Conservation (phyloP, 1,140 invertebrate genomes). For the Drosophila miranda region DNA sequence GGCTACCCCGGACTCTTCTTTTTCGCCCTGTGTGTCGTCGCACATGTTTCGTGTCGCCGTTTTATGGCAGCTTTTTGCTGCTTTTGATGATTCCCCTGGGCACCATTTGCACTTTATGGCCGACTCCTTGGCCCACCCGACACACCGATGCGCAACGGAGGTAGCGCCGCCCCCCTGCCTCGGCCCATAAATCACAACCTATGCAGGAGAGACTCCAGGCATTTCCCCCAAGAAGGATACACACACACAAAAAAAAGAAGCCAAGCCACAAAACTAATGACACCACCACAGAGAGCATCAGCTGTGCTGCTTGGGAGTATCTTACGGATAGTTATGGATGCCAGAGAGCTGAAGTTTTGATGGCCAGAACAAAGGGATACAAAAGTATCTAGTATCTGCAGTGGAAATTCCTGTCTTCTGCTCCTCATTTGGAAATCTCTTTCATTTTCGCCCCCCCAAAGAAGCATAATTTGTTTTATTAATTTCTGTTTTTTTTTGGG, state of each 20-base stretch:
- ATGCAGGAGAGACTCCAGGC: conserved; percentile 14
- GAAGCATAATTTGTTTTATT: conserved; percentile 50
- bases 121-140: too few species aligned
- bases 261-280: conserved; percentile 7
- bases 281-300: not conserved
- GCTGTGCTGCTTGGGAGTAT: too few species aligned
- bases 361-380: too few species aligned
- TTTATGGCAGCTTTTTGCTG: conserved; percentile 74
- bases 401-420: too few species aligned
- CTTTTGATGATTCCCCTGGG: conserved; percentile 71
- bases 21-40: conserved; percentile 15
- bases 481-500: conserved; percentile 24
- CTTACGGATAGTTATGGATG: too few species aligned
- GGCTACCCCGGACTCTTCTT: not conserved
- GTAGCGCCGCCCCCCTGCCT: conserved; percentile 29
- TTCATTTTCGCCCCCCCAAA: conserved; percentile 1
- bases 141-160: conserved; percentile 1
- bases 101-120: conserved; percentile 76
- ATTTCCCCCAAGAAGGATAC: too few species aligned
- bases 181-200: conserved; percentile 64
- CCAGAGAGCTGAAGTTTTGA: too few species aligned
- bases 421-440: conserved; percentile 8
- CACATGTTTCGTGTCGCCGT: conserved; percentile 63
- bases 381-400: too few species aligned
- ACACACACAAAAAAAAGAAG: conserved; percentile 6